These are phyloP conservation scores for Lagopus leucura DNA, from an alignment of 2,113 vertebrate genomes.

Conservation along the genomic window DNA sequence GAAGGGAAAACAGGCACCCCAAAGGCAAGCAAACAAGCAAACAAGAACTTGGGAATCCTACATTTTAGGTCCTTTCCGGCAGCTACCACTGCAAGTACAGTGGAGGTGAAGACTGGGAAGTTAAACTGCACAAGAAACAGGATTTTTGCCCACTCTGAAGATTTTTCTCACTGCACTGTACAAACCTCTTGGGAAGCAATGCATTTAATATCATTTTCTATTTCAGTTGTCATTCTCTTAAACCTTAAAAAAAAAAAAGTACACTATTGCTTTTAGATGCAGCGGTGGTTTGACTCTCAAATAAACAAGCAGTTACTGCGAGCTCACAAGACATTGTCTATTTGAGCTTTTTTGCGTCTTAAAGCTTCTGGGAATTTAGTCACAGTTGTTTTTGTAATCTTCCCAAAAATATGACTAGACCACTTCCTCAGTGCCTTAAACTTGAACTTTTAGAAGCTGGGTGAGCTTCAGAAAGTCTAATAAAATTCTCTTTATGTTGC, in stretches of 20 bases:
- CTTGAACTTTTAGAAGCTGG: conserved; percentile 24
- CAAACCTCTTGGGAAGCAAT: not conserved
- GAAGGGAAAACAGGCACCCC: not conserved
- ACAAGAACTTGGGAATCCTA: not conserved
- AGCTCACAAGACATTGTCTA: conserved; percentile 21
- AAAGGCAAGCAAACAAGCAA: not conserved
- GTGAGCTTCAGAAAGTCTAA: not conserved
- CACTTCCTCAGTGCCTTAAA: conserved; percentile 38
- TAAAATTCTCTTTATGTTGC: not conserved
- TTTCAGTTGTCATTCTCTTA: not conserved
- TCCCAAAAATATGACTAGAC: conserved; percentile 20
- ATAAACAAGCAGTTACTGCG: not conserved
- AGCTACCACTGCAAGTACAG: not conserved
- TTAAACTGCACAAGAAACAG: not conserved
- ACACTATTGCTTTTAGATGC: not conserved
- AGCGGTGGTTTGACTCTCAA: conserved; percentile 3
- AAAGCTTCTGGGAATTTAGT: conserved; percentile 43
- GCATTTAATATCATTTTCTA: not conserved
- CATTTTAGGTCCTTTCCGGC: not conserved
- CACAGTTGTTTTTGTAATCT: conserved; percentile 44
- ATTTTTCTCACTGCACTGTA: not conserved
- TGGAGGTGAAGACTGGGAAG: not conserved
- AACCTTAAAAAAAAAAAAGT: not conserved
- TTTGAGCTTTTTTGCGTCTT: not conserved
- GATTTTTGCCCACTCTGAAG: not conserved